Evolutionary conservation across 1,140 invertebrate species (phyloP).

Genomic region (Dysdera silvatica): DNA sequence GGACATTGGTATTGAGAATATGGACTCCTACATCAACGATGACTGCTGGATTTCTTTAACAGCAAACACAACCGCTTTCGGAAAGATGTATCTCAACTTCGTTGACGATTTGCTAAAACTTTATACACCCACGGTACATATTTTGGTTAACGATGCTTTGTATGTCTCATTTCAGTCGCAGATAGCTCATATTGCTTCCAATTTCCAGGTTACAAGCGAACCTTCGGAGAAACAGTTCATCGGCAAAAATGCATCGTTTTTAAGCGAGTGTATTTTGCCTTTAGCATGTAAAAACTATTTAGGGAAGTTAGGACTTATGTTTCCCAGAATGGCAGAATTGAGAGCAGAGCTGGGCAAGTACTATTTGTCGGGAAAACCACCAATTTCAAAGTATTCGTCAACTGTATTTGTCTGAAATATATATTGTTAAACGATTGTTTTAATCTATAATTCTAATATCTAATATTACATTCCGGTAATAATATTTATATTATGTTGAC

Average conservation of each 20-base stretch:
- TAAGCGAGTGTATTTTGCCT: slow-evolving; percentile 48
- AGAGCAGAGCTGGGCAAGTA: slow-evolving; percentile 26
- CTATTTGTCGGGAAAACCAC: slow-evolving; percentile 2
- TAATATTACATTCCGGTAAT: no score
- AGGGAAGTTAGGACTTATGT: slow-evolving; percentile 41
- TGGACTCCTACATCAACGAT: slow-evolving; percentile 49
- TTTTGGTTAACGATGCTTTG: slow-evolving; percentile 55
- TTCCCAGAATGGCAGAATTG: slow-evolving; percentile 39
- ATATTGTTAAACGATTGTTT: no score
- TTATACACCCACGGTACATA: slow-evolving; percentile 55
- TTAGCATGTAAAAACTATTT: slow-evolving; percentile 47
- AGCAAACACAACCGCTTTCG: slow-evolving; percentile 60
- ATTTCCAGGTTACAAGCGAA: slow-evolving; percentile 52
- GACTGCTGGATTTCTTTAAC: slow-evolving; percentile 61
- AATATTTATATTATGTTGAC: no score
- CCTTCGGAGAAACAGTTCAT: slow-evolving; percentile 37
- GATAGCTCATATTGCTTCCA: slow-evolving; percentile 54
- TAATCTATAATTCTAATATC: no score
- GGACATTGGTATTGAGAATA: slow-evolving; percentile 48
- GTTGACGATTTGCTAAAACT: slow-evolving; percentile 61
- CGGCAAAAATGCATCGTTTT: slow-evolving; percentile 44
- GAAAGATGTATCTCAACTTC: slow-evolving; percentile 57
- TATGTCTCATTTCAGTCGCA: slow-evolving; percentile 58
- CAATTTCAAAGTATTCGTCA: slow-evolving; percentile 28
- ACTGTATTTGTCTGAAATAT: slow-evolving; percentile 17